Conservation (phyloP, 1,140 invertebrate species). For the Lordiphosa mommai region DNA sequence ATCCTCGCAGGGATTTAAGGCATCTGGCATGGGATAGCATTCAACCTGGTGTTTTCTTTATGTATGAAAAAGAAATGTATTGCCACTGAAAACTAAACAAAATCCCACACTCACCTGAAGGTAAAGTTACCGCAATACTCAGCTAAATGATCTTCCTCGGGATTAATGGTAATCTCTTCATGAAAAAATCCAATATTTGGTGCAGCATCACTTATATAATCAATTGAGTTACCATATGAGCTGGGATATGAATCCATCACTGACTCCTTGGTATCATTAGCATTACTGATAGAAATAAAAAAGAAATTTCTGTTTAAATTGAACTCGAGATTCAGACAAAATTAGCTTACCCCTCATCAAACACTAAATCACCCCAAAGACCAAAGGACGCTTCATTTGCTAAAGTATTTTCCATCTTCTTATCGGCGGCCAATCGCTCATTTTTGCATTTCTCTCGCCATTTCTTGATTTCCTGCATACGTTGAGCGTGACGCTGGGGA, state of each 20-base stretch:
- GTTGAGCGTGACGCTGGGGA: slow-evolving; percentile 83
- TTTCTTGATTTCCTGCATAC: slow-evolving; percentile 81
- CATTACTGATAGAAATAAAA: slow-evolving; percentile 17
- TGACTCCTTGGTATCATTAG: background rate
- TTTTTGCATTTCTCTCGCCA: slow-evolving; percentile 65
- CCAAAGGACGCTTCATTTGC: background rate
- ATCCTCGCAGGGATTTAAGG: slow-evolving; percentile 94
- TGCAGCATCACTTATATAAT: slow-evolving; percentile 59
- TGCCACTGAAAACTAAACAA: background rate
- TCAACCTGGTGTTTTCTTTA: slow-evolving; percentile 81
- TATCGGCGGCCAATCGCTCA: background rate
- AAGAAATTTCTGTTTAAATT: background rate
- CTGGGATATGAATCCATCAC: slow-evolving; percentile 3
- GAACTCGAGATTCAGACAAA: background rate
- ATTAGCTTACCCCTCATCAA: background rate
- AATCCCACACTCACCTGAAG: slow-evolving; percentile 40
- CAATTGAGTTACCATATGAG: slow-evolving; percentile 16
- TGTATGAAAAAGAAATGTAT: background rate
- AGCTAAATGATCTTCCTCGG: slow-evolving; percentile 56
- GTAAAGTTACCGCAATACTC: slow-evolving; percentile 76
- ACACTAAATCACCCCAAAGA: background rate
- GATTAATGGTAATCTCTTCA: slow-evolving; percentile 64
- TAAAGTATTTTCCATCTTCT: background rate
- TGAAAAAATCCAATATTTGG: slow-evolving; percentile 65
- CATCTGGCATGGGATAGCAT: slow-evolving; percentile 90